These are phyloP conservation scores for Pinctada fucata DNA, from an alignment of 2,888 invertebrate species.

Conservation along the genomic window DNA sequence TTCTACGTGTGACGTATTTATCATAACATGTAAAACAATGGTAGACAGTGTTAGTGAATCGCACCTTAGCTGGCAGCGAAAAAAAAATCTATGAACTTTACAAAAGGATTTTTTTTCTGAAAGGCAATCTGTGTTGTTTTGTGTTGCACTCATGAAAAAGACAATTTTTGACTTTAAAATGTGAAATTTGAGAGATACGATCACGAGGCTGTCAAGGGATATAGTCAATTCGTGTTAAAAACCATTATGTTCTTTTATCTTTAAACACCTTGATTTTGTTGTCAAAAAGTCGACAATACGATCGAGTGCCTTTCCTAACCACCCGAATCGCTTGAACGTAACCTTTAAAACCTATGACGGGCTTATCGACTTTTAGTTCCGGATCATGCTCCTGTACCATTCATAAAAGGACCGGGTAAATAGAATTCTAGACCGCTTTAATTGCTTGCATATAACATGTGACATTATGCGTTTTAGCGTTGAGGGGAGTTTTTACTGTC, in stretches of 20 bases:
- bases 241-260: not conserved
- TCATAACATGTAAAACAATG: too few relatives aligned
- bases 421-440: too few relatives aligned
- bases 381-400: not conserved
- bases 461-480: not conserved
- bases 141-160: too few relatives aligned
- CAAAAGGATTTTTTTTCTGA: too few relatives aligned
- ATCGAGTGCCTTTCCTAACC: not conserved
- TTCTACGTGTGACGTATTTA: too few relatives aligned
- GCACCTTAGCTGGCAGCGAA: too few relatives aligned
- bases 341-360: constrained; percentile 1
- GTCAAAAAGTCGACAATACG: not conserved
- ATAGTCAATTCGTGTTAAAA: not conserved
- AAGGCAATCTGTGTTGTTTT: too few relatives aligned
- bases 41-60: too few relatives aligned
- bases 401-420: not conserved
- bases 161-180: not conserved
- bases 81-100: too few relatives aligned
- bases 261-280: not conserved
- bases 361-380: not conserved
- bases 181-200: constrained; percentile 1
- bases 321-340: not conserved
- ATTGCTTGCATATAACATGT: too few relatives aligned
- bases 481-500: not conserved
- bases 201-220: not conserved